Conservation (phyloP, 1,140 invertebrate species). For the Rhyzopertha dominica region DNA sequence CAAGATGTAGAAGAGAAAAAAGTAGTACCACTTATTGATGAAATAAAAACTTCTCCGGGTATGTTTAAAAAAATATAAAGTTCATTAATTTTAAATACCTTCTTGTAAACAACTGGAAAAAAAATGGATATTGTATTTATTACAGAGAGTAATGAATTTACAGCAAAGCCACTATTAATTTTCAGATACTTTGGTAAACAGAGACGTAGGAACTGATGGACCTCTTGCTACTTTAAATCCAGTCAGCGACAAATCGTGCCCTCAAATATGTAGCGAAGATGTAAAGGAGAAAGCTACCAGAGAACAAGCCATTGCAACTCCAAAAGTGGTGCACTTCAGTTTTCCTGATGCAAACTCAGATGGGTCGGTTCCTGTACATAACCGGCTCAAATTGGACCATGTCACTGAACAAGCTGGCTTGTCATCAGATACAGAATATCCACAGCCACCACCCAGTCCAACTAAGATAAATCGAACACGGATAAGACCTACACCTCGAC, state of each 20-base stretch:
- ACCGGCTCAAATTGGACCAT: neutral
- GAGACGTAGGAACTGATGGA: no score
- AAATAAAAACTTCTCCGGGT: no score
- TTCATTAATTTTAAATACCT: no score
- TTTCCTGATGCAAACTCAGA: neutral
- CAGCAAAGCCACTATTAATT: no score
- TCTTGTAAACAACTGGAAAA: no score
- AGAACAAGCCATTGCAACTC: neutral
- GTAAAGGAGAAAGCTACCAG: neutral
- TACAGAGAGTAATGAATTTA: no score
- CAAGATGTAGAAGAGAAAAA: no score
- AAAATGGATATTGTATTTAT: no score
- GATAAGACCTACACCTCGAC: constrained; percentile 38
- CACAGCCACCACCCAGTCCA: constrained; percentile 37
- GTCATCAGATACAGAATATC: constrained; percentile 32
- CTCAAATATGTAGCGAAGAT: neutral
- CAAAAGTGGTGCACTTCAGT: neutral
- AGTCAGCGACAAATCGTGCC: neutral
- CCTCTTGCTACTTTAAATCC: no score
- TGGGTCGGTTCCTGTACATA: neutral
- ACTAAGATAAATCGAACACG: constrained; percentile 37
- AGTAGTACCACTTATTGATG: no score
- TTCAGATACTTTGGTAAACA: no score
- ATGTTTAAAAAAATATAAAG: no score
- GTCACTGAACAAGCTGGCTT: neutral